These are phyloP conservation scores for Drosophila kurseongensis DNA, from an alignment of 1,140 invertebrate species.

Conservation along the genomic window DNA sequence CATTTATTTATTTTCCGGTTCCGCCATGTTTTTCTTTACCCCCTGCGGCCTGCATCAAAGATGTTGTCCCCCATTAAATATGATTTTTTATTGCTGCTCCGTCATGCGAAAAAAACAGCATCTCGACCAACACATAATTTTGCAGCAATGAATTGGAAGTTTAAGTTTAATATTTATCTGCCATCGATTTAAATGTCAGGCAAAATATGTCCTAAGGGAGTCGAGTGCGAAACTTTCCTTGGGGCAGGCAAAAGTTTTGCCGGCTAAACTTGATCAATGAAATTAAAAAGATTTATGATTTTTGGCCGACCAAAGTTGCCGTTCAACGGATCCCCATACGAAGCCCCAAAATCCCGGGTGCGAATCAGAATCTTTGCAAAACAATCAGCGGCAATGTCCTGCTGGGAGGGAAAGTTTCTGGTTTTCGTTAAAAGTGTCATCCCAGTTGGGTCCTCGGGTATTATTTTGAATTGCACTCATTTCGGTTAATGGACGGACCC, in stretches of 20 bases:
- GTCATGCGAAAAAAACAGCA: slow-evolving; percentile 22
- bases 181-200: slow-evolving; percentile 80
- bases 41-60: slow-evolving; percentile 9
- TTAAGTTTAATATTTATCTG: slow-evolving; percentile 73
- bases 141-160: slow-evolving; percentile 64
- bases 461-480: slow-evolving; percentile 80
- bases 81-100: slow-evolving; percentile 52
- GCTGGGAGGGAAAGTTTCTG: slow-evolving; percentile 58
- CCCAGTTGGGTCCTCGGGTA: slow-evolving; percentile 36
- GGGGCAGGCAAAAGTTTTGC: slow-evolving; percentile 47
- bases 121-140: slow-evolving; percentile 62
- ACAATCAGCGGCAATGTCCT: slow-evolving; percentile 55
- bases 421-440: slow-evolving; percentile 45
- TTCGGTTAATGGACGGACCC: slow-evolving; percentile 66
- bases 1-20: slow-evolving; percentile 51
- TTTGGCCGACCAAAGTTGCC: slow-evolving; percentile 61
- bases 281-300: slow-evolving; percentile 84
- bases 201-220: slow-evolving; percentile 66
- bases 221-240: slow-evolving; percentile 75
- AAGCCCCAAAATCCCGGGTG: slow-evolving; percentile 33
- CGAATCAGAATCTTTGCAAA: slow-evolving; percentile 42
- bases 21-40: slow-evolving; percentile 9
- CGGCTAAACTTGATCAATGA: slow-evolving; percentile 71
- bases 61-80: slow-evolving; percentile 48
- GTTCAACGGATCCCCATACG: slow-evolving; percentile 57